Conservation (phyloP, 1,140 invertebrate species). For the Papilio polyxenes region DNA sequence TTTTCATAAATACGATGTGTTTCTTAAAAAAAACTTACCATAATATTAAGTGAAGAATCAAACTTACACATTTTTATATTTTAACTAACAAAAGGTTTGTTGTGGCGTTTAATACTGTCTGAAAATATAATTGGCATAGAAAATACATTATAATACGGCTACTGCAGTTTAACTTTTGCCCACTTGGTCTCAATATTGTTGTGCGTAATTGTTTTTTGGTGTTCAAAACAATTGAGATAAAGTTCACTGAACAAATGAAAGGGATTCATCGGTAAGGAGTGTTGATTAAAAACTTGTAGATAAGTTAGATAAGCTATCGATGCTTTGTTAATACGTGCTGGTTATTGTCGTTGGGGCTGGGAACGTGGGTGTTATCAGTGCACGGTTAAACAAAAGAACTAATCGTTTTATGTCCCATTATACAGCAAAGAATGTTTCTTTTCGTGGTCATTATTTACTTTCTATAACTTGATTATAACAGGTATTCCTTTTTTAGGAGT, state of each 20-base stretch:
- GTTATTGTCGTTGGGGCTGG: conserved; percentile 1
- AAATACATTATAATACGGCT: neutral
- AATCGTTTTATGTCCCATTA: neutral
- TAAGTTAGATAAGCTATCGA: conserved; percentile 18
- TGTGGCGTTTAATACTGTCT: neutral
- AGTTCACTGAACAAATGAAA: conserved; percentile 1
- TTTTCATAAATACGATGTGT: no score
- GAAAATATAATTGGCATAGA: neutral
- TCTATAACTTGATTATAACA: neutral
- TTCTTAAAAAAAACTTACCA: no score
- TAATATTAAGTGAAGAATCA: neutral
- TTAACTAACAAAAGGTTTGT: neutral
- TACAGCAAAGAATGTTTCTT: neutral
- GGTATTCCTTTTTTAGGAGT: no score
- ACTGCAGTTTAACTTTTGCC: neutral
- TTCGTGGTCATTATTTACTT: neutral
- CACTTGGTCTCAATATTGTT: neutral
- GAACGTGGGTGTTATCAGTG: neutral
- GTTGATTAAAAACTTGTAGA: conserved; percentile 22
- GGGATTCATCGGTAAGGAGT: conserved; percentile 13
- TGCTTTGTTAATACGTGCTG: conserved; percentile 14
- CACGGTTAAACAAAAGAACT: neutral
- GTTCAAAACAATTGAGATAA: conserved; percentile 8
- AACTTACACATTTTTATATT: neutral
- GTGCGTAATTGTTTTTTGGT: neutral